phyloP scores from a whole-genome alignment of 2,113 vertebrate genomes.

The Chaenocephalus aceratus region DNA sequence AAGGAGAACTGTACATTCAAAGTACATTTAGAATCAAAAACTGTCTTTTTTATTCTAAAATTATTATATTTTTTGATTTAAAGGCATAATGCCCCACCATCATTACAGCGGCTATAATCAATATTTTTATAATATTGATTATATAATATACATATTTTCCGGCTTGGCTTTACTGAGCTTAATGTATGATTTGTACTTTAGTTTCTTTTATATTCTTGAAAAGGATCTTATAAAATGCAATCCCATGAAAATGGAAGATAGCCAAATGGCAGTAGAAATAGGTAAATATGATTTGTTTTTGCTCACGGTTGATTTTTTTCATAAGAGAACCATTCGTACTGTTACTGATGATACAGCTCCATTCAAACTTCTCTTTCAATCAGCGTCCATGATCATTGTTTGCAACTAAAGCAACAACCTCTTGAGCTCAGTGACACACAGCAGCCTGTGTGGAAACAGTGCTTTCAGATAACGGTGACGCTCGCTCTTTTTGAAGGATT shows the following conservation, averaged over 20 bases:
- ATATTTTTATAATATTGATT: neutral
- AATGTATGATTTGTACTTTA: too few species aligned
- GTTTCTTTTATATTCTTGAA: neutral
- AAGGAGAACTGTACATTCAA: neutral
- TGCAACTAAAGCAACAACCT: constrained; percentile 21
- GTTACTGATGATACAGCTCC: neutral
- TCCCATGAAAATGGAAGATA: neutral
- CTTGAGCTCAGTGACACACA: constrained; percentile 32
- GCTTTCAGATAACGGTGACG: constrained; percentile 50
- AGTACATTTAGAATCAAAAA: neutral
- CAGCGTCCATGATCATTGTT: constrained; percentile 20
- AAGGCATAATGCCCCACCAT: neutral
- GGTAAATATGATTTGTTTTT: neutral
- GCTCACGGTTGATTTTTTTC: neutral
- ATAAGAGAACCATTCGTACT: neutral
- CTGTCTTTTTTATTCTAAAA: too few species aligned
- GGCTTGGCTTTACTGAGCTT: neutral
- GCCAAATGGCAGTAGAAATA: neutral
- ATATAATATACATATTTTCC: neutral
- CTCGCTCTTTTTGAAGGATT: constrained; percentile 37
- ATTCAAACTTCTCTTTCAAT: neutral
- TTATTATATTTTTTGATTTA: too few species aligned
- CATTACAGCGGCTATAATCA: neutral
- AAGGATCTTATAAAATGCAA: neutral
- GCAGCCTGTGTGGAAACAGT: constrained; percentile 9